Evolutionary conservation across 2,113 vertebrate species (phyloP).

Genomic region (Nansenia antarctica): DNA sequence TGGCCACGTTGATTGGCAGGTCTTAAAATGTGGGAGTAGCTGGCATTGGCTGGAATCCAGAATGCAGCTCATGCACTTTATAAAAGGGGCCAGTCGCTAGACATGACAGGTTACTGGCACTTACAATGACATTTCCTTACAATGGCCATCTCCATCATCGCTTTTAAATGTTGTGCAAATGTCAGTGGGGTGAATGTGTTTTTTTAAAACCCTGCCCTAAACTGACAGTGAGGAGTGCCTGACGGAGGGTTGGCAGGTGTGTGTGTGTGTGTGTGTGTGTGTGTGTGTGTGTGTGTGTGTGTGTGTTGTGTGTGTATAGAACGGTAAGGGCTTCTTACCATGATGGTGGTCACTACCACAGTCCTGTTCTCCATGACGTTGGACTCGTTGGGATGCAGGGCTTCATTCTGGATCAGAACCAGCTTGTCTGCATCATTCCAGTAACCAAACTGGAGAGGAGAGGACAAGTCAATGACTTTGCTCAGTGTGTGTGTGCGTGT

Average conservation of each 20-base stretch:
- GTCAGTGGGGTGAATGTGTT: background rate
- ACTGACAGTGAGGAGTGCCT: too few species aligned
- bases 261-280: slow-evolving; percentile 14
- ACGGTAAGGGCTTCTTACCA: too few species aligned
- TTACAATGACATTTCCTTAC: slow-evolving; percentile 21
- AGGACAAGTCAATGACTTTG: slow-evolving; percentile 2
- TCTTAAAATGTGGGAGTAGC: background rate
- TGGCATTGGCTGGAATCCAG: background rate
- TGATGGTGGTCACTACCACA: slow-evolving; percentile 95
- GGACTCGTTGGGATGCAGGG: slow-evolving; percentile 91
- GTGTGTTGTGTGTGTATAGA: slow-evolving; percentile 21
- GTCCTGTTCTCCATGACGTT: slow-evolving; percentile 95
- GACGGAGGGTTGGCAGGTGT: background rate
- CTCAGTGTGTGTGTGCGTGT: too few species aligned
- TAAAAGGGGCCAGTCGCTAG: background rate
- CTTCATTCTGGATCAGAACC: slow-evolving; percentile 94
- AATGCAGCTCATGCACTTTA: background rate
- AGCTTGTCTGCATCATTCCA: slow-evolving; percentile 98
- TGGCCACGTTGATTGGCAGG: background rate
- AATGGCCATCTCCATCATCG: slow-evolving; percentile 19
- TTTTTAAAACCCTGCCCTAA: background rate
- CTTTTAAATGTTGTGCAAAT: background rate
- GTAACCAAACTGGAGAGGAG: slow-evolving; percentile 88
- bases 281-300: slow-evolving; percentile 11
- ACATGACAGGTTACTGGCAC: slow-evolving; percentile 26